A percentile compares a stretch with the other conserved stretches of the same genome.
Evolutionary conservation across 2,888 invertebrate species (phyloP).

Genomic region (Pheosia tremula): DNA sequence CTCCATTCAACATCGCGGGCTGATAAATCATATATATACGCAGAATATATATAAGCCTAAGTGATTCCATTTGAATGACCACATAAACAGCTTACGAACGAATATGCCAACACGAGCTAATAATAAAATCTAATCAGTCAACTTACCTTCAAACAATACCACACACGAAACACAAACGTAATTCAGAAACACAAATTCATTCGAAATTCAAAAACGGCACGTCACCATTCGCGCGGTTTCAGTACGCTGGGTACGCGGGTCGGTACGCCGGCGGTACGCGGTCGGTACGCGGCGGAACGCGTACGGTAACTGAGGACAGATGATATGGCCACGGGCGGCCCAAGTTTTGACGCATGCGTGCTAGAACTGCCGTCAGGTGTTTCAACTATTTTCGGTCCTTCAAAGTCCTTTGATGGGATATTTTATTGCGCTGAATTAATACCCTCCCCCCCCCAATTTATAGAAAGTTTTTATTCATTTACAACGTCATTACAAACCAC

Average conservation of each 20-base stretch:
- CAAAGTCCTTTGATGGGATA: conserved; percentile 41
- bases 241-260: conserved; percentile 27
- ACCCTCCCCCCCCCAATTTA: too few species aligned
- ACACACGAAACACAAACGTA: conserved; percentile 4
- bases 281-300: conserved; percentile 40
- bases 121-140: not conserved
- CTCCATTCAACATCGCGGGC: too few species aligned
- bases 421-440: not conserved
- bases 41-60: not conserved
- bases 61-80: not conserved
- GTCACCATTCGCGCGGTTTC: conserved; percentile 32
- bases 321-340: conserved; percentile 48
- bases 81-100: not conserved
- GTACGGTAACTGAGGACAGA: conserved; percentile 55
- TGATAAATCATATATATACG: too few species aligned
- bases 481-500: too few species aligned
- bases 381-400: conserved; percentile 53
- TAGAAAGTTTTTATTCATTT: too few species aligned
- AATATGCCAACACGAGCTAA: not conserved
- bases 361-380: conserved; percentile 42
- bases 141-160: conserved; percentile 18
- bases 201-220: conserved; percentile 23
- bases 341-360: conserved; percentile 70
- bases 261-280: conserved; percentile 29
- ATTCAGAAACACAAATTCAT: conserved; percentile 9